Conservation (phyloP, 2,888 invertebrate genomes). For the Spicauda simplicius region DNA sequence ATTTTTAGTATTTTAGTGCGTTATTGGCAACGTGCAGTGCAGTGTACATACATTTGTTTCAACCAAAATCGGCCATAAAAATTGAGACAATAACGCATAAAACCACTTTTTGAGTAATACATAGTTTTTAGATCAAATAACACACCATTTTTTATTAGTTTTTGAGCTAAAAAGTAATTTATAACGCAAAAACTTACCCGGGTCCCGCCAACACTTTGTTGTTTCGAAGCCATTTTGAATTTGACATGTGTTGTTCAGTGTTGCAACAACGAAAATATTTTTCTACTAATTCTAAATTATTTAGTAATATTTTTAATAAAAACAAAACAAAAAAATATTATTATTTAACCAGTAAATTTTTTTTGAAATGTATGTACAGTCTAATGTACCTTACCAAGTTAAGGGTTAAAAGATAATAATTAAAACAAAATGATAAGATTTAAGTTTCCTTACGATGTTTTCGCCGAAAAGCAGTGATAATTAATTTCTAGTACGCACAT, state of each 20-base stretch:
- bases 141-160: slow-evolving; percentile 23
- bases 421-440: too few relatives aligned
- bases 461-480: too few relatives aligned
- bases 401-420: too few relatives aligned
- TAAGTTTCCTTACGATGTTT: too few relatives aligned
- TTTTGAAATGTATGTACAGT: too few relatives aligned
- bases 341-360: too few relatives aligned
- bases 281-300: slow-evolving; percentile 16
- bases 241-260: slow-evolving; percentile 13
- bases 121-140: slow-evolving; percentile 31
- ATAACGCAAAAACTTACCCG: slow-evolving; percentile 18
- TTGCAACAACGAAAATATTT: slow-evolving; percentile 18
- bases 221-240: slow-evolving; percentile 31
- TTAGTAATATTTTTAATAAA: not conserved
- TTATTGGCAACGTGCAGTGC: slow-evolving; percentile 33
- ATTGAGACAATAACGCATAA: slow-evolving; percentile 22
- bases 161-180: slow-evolving; percentile 21
- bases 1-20: not conserved
- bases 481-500: too few relatives aligned
- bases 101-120: slow-evolving; percentile 32
- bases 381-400: too few relatives aligned
- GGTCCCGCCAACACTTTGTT: slow-evolving; percentile 26
- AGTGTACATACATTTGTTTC: slow-evolving; percentile 31
- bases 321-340: slow-evolving; percentile 30
- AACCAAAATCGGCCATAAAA: slow-evolving; percentile 22